These are phyloP conservation scores for Tenthredo amoena DNA, from an alignment of 2,888 invertebrate species.

Conservation along the genomic window DNA sequence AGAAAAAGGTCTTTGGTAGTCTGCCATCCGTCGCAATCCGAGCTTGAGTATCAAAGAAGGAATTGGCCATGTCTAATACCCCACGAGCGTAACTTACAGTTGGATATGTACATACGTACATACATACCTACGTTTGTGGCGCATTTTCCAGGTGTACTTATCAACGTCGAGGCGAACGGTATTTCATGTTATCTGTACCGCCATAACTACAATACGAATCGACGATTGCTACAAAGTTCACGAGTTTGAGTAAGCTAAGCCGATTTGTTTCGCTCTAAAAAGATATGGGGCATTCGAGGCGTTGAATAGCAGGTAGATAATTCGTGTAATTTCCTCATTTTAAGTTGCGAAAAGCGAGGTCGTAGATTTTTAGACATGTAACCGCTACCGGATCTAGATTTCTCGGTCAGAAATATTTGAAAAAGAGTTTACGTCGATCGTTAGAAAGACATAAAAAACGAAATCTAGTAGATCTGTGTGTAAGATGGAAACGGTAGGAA, in stretches of 20 bases:
- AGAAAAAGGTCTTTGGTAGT: background rate
- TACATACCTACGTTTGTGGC: background rate
- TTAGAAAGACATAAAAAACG: background rate
- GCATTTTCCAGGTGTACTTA: slow-evolving; percentile 7
- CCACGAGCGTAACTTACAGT: background rate
- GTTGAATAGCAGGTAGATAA: background rate
- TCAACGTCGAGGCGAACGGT: background rate
- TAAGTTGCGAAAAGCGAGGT: background rate
- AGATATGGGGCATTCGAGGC: background rate
- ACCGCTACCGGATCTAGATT: background rate
- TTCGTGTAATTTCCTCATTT: background rate
- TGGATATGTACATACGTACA: background rate
- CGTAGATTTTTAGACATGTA: background rate
- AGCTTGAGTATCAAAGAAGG: slow-evolving; percentile 8
- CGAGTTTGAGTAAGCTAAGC: background rate
- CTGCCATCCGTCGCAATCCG: background rate
- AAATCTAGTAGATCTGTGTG: background rate
- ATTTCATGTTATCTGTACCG: slow-evolving; percentile 47
- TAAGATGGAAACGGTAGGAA: slow-evolving; percentile 9
- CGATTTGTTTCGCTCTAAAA: background rate
- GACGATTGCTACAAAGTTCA: slow-evolving; percentile 33
- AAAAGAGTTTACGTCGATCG: background rate
- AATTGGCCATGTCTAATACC: slow-evolving; percentile 9
- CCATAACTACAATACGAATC: slow-evolving; percentile 54
- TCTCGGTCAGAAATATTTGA: background rate